A percentile compares a stretch with the other conserved stretches of the same genome.
Evolutionary conservation across 2,888 invertebrate genomes (phyloP).

Genomic region (Agrochola lota): DNA sequence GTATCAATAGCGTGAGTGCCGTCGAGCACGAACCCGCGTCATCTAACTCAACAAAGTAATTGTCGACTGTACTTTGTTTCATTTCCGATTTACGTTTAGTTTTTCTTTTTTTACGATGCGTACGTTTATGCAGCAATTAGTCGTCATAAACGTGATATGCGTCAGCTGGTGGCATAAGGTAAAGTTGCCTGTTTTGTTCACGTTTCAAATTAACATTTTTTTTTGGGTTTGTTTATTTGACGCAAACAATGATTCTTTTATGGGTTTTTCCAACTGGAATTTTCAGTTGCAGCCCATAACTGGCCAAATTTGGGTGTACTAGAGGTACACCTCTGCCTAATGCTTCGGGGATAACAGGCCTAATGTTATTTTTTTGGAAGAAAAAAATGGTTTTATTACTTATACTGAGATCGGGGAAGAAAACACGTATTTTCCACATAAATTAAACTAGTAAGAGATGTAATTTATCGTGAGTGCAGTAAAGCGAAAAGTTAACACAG

Average conservation of each 20-base stretch:
- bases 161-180: not conserved
- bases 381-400: no score
- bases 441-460: not conserved
- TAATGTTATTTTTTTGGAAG: no score
- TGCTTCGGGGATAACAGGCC: no score
- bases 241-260: no score
- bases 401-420: not conserved
- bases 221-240: not conserved
- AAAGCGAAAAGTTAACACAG: not conserved
- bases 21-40: slow-evolving; percentile 42
- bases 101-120: slow-evolving; percentile 4
- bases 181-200: not conserved
- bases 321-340: no score
- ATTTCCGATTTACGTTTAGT: slow-evolving; percentile 34
- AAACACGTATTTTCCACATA: not conserved
- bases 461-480: slow-evolving; percentile 5
- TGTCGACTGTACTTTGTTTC: slow-evolving; percentile 35
- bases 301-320: no score
- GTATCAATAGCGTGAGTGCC: slow-evolving; percentile 48
- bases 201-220: not conserved
- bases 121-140: not conserved
- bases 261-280: no score
- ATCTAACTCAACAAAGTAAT: slow-evolving; percentile 41
- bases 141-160: not conserved
- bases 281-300: no score